phyloP scores from a whole-genome alignment of 2,113 vertebrate genomes.

The Tautogolabrus adspersus region DNA sequence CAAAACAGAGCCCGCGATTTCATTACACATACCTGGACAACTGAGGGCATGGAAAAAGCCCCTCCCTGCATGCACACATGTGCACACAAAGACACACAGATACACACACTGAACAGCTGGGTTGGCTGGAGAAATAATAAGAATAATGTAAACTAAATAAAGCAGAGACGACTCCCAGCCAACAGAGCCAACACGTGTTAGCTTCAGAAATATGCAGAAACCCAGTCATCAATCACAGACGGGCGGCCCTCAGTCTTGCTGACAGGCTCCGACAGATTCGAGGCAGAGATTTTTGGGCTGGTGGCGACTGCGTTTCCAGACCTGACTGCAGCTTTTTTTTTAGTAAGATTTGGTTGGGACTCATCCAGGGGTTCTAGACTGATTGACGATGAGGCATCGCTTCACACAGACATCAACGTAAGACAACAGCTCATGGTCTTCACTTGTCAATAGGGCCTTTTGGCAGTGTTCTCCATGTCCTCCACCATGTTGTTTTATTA shows the following conservation, averaged over 20 bases:
- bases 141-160: conserved; percentile 68
- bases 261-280: conserved; percentile 42
- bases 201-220: conserved; percentile 56
- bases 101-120: conserved; percentile 47
- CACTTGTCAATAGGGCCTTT: conserved; percentile 42
- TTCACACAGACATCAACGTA: conserved; percentile 32
- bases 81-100: not conserved
- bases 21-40: conserved; percentile 83
- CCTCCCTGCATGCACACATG: conserved; percentile 12
- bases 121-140: conserved; percentile 64
- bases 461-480: conserved; percentile 4
- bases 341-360: conserved; percentile 29
- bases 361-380: conserved; percentile 20
- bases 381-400: conserved; percentile 41
- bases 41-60: conserved; percentile 82
- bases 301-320: conserved; percentile 30
- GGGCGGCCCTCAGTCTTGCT: conserved; percentile 44
- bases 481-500: conserved; percentile 52
- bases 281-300: conserved; percentile 9
- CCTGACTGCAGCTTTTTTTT: conserved; percentile 2
- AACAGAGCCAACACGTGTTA: conserved; percentile 48
- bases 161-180: conserved; percentile 50
- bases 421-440: conserved; percentile 14
- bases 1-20: conserved; percentile 80
- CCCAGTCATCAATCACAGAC: conserved; percentile 57